Percentiles rank a stretch among this genome's conserved stretches.
Evolutionary conservation across 2,888 invertebrate species (phyloP).

Genomic region (Limenitis camilla): DNA sequence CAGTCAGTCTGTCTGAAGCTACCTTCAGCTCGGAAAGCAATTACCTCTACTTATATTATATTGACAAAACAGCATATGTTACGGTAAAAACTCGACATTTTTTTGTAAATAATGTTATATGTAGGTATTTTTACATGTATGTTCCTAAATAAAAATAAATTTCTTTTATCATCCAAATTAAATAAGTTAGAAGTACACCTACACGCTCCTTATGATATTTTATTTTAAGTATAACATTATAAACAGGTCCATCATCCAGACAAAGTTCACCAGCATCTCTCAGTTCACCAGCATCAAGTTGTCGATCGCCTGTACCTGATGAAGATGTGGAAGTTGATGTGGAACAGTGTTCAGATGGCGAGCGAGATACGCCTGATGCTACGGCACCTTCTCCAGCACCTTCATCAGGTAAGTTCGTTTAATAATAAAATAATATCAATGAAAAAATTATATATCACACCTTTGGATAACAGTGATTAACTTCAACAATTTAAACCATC

Average conservation of each 20-base stretch:
- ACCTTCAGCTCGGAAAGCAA: too few relatives aligned
- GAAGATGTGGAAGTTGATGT: conserved; percentile 82
- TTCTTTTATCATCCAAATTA: not conserved
- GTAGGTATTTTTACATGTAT: too few relatives aligned
- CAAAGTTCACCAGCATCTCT: conserved; percentile 66
- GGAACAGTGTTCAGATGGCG: conserved; percentile 81
- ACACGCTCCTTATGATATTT: not conserved
- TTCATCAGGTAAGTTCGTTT: conserved; percentile 50
- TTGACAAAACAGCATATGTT: too few relatives aligned
- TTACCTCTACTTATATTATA: too few relatives aligned
- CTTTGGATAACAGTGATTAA: too few relatives aligned
- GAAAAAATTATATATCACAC: too few relatives aligned
- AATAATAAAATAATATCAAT: too few relatives aligned
- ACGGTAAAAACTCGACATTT: too few relatives aligned
- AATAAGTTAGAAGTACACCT: not conserved
- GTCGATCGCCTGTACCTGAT: conserved; percentile 70
- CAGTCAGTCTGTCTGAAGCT: too few relatives aligned
- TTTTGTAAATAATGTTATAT: too few relatives aligned
- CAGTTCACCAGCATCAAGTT: conserved; percentile 64
- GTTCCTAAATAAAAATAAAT: too few relatives aligned
- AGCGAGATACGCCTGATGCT: conserved; percentile 73
- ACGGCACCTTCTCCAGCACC: conserved; percentile 63
- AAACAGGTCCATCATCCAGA: conserved; percentile 57
- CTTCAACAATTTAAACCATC: too few relatives aligned
- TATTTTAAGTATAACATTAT: not conserved